Evolutionary conservation across 2,797 vertebrate species (phyloP).

Genomic region (Carduelis carduelis): DNA sequence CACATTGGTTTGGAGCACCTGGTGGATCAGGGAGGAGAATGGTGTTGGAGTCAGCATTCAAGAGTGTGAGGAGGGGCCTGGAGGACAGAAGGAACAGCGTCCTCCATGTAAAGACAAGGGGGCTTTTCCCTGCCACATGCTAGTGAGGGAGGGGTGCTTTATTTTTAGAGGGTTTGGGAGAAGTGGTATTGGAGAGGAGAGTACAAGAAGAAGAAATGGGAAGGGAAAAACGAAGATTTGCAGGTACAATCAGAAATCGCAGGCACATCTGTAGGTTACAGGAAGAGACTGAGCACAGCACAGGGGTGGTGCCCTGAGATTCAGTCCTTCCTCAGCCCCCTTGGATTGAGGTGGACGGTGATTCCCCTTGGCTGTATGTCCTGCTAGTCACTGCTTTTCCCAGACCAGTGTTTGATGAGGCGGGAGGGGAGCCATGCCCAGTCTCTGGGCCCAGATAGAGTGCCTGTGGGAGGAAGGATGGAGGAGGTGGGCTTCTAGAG

Average conservation of each 20-base stretch:
- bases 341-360: neutral
- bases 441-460: neutral
- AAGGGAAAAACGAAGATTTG: neutral
- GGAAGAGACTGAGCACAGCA: neutral
- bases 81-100: accelerated
- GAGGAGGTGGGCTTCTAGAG: neutral
- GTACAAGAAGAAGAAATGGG: neutral
- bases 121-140: neutral
- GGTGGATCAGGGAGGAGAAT: neutral
- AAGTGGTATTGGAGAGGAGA: neutral
- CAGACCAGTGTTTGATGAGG: neutral
- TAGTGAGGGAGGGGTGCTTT: neutral
- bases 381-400: neutral
- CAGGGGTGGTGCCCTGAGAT: neutral
- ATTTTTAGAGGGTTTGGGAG: neutral
- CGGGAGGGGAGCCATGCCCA: neutral
- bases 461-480: neutral
- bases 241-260: slow-evolving; percentile 22
- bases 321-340: neutral
- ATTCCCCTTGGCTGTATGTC: accelerated
- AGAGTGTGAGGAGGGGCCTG: neutral
- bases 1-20: neutral
- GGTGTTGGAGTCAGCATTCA: neutral
- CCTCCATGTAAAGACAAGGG: neutral
- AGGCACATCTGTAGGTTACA: neutral